Evolutionary conservation across 2,888 invertebrate genomes (phyloP).

Genomic region (Sphecodes monilicornis): DNA sequence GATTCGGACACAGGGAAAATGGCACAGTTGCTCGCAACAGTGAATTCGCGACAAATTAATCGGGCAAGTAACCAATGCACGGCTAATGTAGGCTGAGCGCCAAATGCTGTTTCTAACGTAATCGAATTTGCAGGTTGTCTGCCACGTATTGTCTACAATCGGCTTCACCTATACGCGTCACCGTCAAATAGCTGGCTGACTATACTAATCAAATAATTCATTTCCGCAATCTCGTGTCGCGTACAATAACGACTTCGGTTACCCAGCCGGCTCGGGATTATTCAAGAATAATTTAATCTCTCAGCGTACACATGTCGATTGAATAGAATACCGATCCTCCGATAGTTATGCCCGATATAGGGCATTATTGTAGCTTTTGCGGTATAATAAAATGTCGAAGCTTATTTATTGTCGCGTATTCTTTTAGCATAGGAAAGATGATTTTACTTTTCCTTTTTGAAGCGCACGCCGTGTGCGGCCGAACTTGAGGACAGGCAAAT

Average conservation of each 20-base stretch:
- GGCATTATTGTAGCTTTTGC: background rate
- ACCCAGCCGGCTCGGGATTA: slow-evolving; percentile 3
- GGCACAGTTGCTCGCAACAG: slow-evolving; percentile 36
- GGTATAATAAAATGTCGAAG: background rate
- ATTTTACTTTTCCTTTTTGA: too few species aligned
- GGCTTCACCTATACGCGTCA: slow-evolving; percentile 46
- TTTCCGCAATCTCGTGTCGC: slow-evolving; percentile 52
- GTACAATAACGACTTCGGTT: slow-evolving; percentile 33
- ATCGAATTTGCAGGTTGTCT: slow-evolving; percentile 75
- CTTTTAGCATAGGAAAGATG: too few species aligned
- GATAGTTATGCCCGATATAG: background rate
- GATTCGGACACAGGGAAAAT: slow-evolving; percentile 17
- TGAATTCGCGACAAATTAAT: slow-evolving; percentile 68
- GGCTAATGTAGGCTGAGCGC: slow-evolving; percentile 65
- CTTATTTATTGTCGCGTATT: too few species aligned
- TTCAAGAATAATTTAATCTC: slow-evolving; percentile 38
- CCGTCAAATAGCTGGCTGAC: slow-evolving; percentile 45
- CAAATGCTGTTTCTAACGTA: slow-evolving; percentile 74
- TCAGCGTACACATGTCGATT: background rate
- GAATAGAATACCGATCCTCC: background rate
- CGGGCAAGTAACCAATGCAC: slow-evolving; percentile 64
- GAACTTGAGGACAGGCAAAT: too few species aligned
- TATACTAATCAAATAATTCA: slow-evolving; percentile 58
- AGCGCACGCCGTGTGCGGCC: too few species aligned
- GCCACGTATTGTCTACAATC: slow-evolving; percentile 24